Evolutionary conservation across 2,113 vertebrate species (phyloP).

Genomic region (Zosterops pallidus): DNA sequence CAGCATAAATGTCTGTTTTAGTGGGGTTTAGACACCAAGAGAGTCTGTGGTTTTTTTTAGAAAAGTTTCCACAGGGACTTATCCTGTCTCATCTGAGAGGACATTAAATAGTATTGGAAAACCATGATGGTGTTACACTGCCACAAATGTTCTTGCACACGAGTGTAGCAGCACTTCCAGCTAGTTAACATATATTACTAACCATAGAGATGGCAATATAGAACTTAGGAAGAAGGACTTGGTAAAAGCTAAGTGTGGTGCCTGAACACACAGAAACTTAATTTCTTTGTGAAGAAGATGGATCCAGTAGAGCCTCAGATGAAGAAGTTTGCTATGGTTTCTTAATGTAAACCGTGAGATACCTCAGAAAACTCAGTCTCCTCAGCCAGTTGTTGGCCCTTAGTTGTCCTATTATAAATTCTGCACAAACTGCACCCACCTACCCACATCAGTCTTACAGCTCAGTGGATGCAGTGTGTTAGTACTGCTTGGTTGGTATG

Average conservation of each 20-base stretch:
- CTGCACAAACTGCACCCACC: not conserved
- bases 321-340: not conserved
- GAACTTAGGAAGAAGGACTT: not conserved
- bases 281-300: not conserved
- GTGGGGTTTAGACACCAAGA: not conserved
- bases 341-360: not conserved
- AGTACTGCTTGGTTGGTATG: not conserved
- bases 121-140: not conserved
- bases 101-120: not conserved
- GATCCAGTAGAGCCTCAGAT: not conserved
- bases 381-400: not conserved
- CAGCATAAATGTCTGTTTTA: not conserved
- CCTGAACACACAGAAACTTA: not conserved
- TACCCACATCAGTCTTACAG: not conserved
- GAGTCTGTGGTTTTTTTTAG: not conserved
- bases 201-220: not conserved
- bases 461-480: not conserved
- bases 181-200: not conserved
- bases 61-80: not conserved
- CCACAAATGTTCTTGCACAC: not conserved
- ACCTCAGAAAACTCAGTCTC: not conserved
- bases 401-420: not conserved
- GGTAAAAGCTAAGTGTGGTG: not conserved
- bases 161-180: not conserved
- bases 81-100: not conserved